phyloP scores from a whole-genome alignment of 2,113 vertebrate species.

The Cariama cristata region DNA sequence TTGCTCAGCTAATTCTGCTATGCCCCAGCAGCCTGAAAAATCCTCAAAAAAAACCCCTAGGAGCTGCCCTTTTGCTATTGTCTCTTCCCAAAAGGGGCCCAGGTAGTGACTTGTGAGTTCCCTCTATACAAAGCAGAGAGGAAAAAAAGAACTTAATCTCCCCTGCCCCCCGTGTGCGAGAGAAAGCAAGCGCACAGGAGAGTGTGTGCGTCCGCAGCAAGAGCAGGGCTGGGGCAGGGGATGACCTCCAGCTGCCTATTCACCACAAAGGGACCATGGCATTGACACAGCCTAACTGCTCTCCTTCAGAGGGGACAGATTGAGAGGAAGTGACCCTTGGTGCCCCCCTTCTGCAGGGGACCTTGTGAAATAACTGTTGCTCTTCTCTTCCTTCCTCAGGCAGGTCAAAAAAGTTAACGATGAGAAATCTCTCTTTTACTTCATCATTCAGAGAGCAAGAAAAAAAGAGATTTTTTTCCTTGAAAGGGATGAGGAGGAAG shows the following conservation, averaged over 20 bases:
- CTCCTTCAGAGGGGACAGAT: conserved; percentile 28
- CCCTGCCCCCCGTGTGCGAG: not conserved
- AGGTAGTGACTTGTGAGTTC: conserved; percentile 50
- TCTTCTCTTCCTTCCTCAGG: not conserved
- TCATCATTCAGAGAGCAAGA: not conserved
- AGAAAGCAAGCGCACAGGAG: not conserved
- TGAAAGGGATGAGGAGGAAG: not conserved
- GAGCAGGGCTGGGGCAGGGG: not conserved
- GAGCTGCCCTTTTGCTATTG: not conserved
- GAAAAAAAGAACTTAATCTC: not conserved
- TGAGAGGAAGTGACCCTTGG: conserved; percentile 60
- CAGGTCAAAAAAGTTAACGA: conserved; percentile 11
- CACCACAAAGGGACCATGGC: conserved; percentile 32
- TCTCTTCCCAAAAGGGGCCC: not conserved
- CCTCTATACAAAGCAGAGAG: not conserved
- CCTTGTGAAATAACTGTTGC: conserved; percentile 25
- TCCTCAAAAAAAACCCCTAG: not conserved
- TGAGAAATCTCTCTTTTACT: not conserved
- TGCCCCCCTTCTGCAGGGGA: conserved; percentile 5
- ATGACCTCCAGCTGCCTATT: conserved; percentile 24
- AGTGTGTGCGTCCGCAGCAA: not conserved
- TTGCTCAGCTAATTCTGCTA: not conserved
- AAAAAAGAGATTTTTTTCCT: not conserved
- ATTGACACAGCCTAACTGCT: conserved; percentile 50
- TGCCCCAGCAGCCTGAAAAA: not conserved